phyloP scores from a whole-genome alignment of 2,113 vertebrate species.

The Gnathonemus longibarbis region DNA sequence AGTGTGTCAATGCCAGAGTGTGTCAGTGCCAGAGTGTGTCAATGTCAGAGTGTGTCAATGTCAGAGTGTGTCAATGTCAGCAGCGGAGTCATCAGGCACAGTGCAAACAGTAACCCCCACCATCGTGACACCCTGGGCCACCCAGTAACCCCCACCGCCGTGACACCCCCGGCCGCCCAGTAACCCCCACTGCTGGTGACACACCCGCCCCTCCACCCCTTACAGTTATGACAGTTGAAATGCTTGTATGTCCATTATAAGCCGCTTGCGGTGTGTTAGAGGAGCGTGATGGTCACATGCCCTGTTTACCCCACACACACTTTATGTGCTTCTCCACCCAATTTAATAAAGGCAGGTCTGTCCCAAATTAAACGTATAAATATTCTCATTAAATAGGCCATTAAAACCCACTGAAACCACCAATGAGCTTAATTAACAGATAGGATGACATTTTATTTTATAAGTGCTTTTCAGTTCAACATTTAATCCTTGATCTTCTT shows the following conservation, averaged over 20 bases:
- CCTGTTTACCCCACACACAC: conserved; percentile 30
- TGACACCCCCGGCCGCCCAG: neutral
- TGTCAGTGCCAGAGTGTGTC: too few species aligned
- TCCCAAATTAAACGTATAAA: conserved; percentile 41
- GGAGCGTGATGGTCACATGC: neutral
- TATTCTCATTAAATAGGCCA: conserved; percentile 44
- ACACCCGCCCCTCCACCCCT: neutral
- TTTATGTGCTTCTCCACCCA: conserved; percentile 60
- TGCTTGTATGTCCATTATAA: too few species aligned
- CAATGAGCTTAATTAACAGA: conserved; percentile 8
- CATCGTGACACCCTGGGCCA: neutral
- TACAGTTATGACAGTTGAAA: too few species aligned
- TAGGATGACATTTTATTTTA: conserved; percentile 26
- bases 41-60: neutral
- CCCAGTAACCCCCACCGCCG: neutral
- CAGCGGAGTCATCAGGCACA: neutral
- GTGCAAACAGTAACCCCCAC: neutral
- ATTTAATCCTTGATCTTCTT: conserved; percentile 10
- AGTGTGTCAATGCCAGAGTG: too few species aligned
- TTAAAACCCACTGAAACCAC: conserved; percentile 24
- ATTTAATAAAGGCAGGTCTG: conserved; percentile 53
- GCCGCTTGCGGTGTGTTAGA: neutral
- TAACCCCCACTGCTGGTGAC: neutral
- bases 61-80: neutral
- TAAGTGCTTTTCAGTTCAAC: conserved; percentile 22